These are phyloP conservation scores for Dreissena rostriformis DNA, from an alignment of 1,140 invertebrate genomes.

Conservation along the genomic window DNA sequence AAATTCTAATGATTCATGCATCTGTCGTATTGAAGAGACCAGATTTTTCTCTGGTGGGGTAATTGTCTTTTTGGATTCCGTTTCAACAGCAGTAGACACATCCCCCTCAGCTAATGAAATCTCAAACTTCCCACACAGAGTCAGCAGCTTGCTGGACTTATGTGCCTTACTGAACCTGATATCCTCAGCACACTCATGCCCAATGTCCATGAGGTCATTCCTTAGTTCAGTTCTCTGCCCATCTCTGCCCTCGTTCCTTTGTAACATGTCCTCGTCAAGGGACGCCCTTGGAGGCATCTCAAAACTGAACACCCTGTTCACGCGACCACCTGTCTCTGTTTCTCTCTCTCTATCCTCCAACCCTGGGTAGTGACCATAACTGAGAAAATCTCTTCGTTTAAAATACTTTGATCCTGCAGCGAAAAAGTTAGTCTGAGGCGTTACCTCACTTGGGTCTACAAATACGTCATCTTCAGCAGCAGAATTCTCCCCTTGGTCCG, in stretches of 20 bases:
- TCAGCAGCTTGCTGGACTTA: constrained; percentile 72
- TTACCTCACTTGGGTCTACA: constrained; percentile 57
- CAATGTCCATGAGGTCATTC: constrained; percentile 65
- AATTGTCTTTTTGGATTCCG: constrained; percentile 45
- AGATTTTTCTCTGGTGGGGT: constrained; percentile 52
- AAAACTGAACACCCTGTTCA: constrained; percentile 34
- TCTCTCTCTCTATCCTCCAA: constrained; percentile 9
- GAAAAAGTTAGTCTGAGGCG: constrained; percentile 30
- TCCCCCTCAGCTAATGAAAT: constrained; percentile 52
- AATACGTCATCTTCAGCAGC: constrained; percentile 65
- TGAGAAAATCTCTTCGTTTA: constrained; percentile 47
- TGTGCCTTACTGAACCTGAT: constrained; percentile 68
- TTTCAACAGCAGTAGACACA: constrained; percentile 53
- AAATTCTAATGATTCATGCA: constrained; percentile 56
- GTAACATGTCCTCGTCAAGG: constrained; percentile 72
- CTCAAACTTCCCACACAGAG: constrained; percentile 75
- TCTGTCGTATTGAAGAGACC: constrained; percentile 46
- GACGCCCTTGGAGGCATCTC: constrained; percentile 57
- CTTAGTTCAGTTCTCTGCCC: constrained; percentile 65
- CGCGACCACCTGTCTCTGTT: constrained; percentile 17
- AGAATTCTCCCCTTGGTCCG: constrained; percentile 51
- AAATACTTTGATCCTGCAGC: constrained; percentile 54
- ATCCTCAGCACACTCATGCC: constrained; percentile 55
- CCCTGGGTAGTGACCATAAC: constrained; percentile 37
- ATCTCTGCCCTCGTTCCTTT: constrained; percentile 8